Evolutionary conservation across 1,140 invertebrate genomes (phyloP), one percentile per base, ranked within the genome.

Genomic region (Bombus haemorrhoidalis): DNA sequence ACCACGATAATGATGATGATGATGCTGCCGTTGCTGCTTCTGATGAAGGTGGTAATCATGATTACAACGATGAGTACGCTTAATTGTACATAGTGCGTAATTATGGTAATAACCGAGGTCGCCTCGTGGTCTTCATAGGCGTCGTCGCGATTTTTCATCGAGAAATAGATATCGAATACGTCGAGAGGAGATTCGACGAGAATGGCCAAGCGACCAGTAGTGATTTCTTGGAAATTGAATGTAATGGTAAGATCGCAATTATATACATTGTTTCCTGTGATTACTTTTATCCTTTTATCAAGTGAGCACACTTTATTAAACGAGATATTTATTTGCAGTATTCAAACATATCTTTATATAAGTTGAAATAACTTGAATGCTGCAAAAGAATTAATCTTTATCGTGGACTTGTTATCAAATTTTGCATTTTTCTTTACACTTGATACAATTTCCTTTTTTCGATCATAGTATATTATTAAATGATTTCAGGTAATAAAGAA

Each of bases 61-160:
- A 89, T 89, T 53, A 89, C 78, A 13, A 68, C 83, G 83, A 71
- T 81, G 81, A 57, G 76, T 41, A 57, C 74, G 81, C 86, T 89
- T 90, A 87, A 89, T 89, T 89, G 78, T 75, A 81, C 74, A 64
- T 85, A 78, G 76, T 47, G 62, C 66, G 39, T 87, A 84, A 90
- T 90, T 87, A 90, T 53, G 74, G 88, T 90, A 90, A 90, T 89
- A 85, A 87, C 53, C 25, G 41, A n/a, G 53, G 66, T 82, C 73
- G 47, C 77, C 75, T 74, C 68, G 75, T 68, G 71, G 41, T 25
- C 72, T 37, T 87, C 69, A 41, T 62, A 64, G 34, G 39, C 68
- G 32, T 72, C 72, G 77, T 59, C 71, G 64, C n/a, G 64, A 74
- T n/a, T 68, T 32, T 32, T 25, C 53, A 41, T 41, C 57, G 57